A percentile compares a stretch with the other conserved stretches of the same genome.
Evolutionary conservation across 2,888 invertebrate genomes (phyloP).

Genomic region (Dione vanillae): DNA sequence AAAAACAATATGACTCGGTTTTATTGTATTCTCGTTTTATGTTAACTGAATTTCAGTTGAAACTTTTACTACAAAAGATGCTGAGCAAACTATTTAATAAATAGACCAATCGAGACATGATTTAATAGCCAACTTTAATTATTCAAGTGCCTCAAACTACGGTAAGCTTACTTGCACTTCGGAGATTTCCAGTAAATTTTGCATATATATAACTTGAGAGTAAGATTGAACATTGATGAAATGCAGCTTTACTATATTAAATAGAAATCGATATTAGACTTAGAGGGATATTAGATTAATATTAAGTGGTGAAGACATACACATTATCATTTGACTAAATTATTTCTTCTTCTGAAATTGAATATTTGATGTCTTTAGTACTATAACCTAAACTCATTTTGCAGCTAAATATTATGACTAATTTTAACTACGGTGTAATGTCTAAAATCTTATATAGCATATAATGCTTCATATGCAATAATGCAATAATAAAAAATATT

Average conservation of each 20-base stretch:
- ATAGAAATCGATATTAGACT: not conserved
- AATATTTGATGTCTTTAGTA: no score
- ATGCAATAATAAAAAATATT: no score
- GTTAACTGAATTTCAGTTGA: not conserved
- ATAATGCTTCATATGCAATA: no score
- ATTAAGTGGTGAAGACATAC: no score
- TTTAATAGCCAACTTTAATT: slow-evolving; percentile 22
- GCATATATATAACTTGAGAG: slow-evolving; percentile 24
- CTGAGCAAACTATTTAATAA: slow-evolving; percentile 18
- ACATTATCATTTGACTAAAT: no score
- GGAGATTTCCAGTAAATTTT: slow-evolving; percentile 28
- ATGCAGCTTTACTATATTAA: slow-evolving; percentile 3
- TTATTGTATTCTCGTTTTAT: not conserved
- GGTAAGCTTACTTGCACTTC: slow-evolving; percentile 25
- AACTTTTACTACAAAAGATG: slow-evolving; percentile 13
- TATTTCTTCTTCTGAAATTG: no score
- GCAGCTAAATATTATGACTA: no score
- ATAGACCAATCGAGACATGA: slow-evolving; percentile 19
- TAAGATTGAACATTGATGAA: slow-evolving; percentile 22
- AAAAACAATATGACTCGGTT: not conserved
- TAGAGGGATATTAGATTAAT: no score
- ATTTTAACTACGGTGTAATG: no score
- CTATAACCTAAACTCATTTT: no score
- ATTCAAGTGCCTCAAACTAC: slow-evolving; percentile 18
- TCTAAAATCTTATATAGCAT: no score